phyloP scores from a whole-genome alignment of 2,113 vertebrate genomes.

The Ia io region DNA sequence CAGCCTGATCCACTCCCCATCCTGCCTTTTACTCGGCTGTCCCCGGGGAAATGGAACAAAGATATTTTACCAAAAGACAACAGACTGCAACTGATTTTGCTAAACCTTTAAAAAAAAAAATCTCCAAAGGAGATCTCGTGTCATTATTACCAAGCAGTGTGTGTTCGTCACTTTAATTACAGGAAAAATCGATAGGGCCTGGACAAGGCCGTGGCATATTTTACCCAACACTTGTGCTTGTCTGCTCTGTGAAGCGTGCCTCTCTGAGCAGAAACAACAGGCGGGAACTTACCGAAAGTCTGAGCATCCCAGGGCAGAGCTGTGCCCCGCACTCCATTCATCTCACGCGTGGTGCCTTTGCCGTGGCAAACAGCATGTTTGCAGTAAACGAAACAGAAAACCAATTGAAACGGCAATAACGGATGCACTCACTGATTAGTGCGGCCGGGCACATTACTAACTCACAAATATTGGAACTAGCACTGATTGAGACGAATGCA shows the following conservation, averaged over 20 bases:
- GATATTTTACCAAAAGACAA: constrained; percentile 60
- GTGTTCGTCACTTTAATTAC: constrained; percentile 69
- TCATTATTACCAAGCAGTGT: constrained; percentile 67
- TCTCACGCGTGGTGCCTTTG: constrained; percentile 55
- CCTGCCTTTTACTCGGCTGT: constrained; percentile 46
- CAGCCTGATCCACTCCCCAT: neutral
- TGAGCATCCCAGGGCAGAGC: constrained; percentile 47
- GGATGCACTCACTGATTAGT: constrained; percentile 76
- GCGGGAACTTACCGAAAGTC: constrained; percentile 61
- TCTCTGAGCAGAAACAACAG: constrained; percentile 43
- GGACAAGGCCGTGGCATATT: constrained; percentile 52
- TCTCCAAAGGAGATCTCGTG: constrained; percentile 50
- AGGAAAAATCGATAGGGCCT: constrained; percentile 62
- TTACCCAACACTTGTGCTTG: constrained; percentile 43
- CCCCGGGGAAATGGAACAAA: constrained; percentile 63
- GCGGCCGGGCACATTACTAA: constrained; percentile 75
- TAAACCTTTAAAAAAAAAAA: constrained; percentile 59
- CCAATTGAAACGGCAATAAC: constrained; percentile 76
- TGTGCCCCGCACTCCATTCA: constrained; percentile 61
- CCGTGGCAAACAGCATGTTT: constrained; percentile 66
- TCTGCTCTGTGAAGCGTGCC: constrained; percentile 56
- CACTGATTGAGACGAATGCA: constrained; percentile 81
- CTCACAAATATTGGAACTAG: constrained; percentile 84
- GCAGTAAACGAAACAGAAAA: constrained; percentile 73
- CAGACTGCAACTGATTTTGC: constrained; percentile 60